Base-by-base conservation (phyloP, 2,797 vertebrate genomes). In the Tachyglossus aculeatus region DNA sequence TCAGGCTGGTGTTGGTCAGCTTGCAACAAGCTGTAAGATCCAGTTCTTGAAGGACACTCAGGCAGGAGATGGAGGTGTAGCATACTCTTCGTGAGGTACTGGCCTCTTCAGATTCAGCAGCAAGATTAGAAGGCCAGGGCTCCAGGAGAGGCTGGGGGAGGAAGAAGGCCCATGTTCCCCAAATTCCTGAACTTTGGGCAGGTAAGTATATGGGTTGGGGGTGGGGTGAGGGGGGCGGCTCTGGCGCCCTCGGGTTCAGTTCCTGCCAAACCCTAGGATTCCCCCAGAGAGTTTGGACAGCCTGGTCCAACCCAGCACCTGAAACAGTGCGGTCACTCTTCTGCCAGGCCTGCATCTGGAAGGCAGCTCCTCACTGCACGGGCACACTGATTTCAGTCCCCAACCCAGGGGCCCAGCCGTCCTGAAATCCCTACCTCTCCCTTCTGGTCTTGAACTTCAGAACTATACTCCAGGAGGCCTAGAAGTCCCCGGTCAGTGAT, bases 401-500 rank as follows among this genome's bases (percentile, higher is more conserved):
- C 19, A 50, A 14, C 22, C 32, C 19, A 7, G 16, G 15, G 8
- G 31, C 9, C 22, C 33, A 11, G 36, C 15, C 15, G 38, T 40
- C 41, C 56, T 0, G 5, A 63, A 33, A 16, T 4, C 59, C 19
- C n/a, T 11, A 11, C 2, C 39, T 27, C 2, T 37, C 77, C 74
- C 74, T 54, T 62, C 15, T 19, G 4, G 32, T 10, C 12, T 7
- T 67, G 39, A 2, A 2, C 13, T 34, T 77, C 58, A n/a, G 82
- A 66, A 44, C 85, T 69, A 33, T 88, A 89, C 45, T 94, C 83
- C 82, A 80, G 81, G 60, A 93, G 86, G 6, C 95, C 95, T 61
- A 95, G 86, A 69, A 96, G 89, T 8, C 95, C 96, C 93, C 93
- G 94, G 78, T 96, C 95, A 0, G 84, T 89, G 63, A 96, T 86